Percentiles rank a stretch among this genome's conserved stretches.
These are phyloP conservation scores for Byasa hedistus DNA, from an alignment of 2,888 invertebrate genomes.

Conservation along the genomic window DNA sequence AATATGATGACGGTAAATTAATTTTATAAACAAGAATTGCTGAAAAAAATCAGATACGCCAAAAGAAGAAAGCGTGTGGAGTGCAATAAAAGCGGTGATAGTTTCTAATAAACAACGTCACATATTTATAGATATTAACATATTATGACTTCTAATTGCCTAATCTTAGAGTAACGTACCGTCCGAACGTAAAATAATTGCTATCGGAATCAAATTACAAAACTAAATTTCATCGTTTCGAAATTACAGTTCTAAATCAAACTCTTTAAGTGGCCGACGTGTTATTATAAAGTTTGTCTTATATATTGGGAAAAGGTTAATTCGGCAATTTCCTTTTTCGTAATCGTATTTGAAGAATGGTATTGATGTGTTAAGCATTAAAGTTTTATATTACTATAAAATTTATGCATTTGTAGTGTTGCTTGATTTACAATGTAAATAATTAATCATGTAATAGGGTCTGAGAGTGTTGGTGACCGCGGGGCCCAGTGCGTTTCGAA, in stretches of 20 bases:
- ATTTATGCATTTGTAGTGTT: neutral
- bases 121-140: slow-evolving; percentile 21
- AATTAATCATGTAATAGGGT: neutral
- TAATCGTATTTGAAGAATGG: neutral
- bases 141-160: slow-evolving; percentile 27
- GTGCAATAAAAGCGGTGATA: slow-evolving; percentile 2
- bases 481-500: neutral
- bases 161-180: slow-evolving; percentile 13
- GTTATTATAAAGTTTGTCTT: slow-evolving; percentile 20
- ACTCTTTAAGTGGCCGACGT: slow-evolving; percentile 17
- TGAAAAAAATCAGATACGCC: too few species aligned
- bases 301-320: slow-evolving; percentile 14
- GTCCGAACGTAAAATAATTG: slow-evolving; percentile 27
- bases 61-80: neutral
- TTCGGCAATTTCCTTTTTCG: slow-evolving; percentile 9
- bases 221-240: slow-evolving; percentile 29
- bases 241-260: slow-evolving; percentile 30
- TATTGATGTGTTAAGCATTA: neutral
- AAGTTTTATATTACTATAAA: neutral
- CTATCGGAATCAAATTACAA: slow-evolving; percentile 25
- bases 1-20: too few species aligned
- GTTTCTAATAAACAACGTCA: slow-evolving; percentile 1
- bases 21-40: too few species aligned
- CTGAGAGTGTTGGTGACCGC: neutral
- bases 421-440: neutral